Percentiles rank a stretch among this genome's conserved stretches.
phyloP scores from a whole-genome alignment of 2,888 invertebrate genomes.

The Drosophila fungiperda region DNA sequence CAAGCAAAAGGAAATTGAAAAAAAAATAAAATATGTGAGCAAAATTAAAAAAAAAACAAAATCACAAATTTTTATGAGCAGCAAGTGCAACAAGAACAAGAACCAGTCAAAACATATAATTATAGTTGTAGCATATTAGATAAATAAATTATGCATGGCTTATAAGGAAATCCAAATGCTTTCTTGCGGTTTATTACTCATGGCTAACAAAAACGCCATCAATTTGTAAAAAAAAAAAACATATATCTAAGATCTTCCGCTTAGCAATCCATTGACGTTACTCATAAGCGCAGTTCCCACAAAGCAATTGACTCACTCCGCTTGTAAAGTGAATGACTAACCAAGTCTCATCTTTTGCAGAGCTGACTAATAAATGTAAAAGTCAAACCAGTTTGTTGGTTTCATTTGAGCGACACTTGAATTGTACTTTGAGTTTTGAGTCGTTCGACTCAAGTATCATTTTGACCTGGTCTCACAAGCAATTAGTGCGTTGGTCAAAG shows the following conservation, averaged over 20 bases:
- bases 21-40: constrained; percentile 2
- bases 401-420: constrained; percentile 56
- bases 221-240: background rate
- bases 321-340: constrained; percentile 62
- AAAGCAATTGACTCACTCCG: constrained; percentile 42
- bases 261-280: constrained; percentile 43
- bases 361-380: constrained; percentile 44
- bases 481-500: constrained; percentile 78
- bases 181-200: constrained; percentile 21
- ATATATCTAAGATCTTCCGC: constrained; percentile 34
- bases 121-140: background rate
- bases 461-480: constrained; percentile 61
- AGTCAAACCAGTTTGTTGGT: constrained; percentile 45
- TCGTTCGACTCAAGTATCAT: constrained; percentile 39
- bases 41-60: constrained; percentile 12
- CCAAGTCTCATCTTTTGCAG: constrained; percentile 40
- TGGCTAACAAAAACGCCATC: constrained; percentile 3
- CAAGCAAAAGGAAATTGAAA: constrained; percentile 59
- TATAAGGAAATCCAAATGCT: background rate
- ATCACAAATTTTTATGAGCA: constrained; percentile 1
- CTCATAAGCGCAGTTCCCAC: constrained; percentile 50
- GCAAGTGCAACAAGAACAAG: background rate
- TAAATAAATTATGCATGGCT: background rate
- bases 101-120: background rate
- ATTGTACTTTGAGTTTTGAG: constrained; percentile 37